Evolutionary conservation across 1,140 invertebrate genomes (phyloP), one percentile per base, ranked within the genome.

Genomic region (Vollenhovia emeryi): DNA sequence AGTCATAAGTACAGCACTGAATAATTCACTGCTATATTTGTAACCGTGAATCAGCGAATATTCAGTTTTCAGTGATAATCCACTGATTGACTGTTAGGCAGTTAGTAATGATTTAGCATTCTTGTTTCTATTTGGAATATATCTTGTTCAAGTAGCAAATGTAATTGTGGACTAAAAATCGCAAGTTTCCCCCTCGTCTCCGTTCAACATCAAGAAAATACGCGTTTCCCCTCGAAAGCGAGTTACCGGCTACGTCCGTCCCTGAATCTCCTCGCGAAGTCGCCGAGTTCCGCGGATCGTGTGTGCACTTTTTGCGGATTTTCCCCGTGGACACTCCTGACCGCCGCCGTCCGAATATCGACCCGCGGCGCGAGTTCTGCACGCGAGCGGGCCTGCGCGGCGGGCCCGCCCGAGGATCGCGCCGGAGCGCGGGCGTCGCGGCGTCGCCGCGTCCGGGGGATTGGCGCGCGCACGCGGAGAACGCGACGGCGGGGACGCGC

Each of bases 341-440:
- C 43, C 71, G 8, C 40, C 27, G 27, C n/a, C 36, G 52, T 2
- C 33, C 15, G 76, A 83, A 79, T 89, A 89, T 89, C 87, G 84
- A 75, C 33, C 84, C 68, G 75, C 62, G 52, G 18, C 3, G 59
- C 48, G 33, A 52, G 64, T 68, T 18, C 9, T 11, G 33, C 64
- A 80, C 78, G 66, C 62, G 84, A 57, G 87, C 78, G 85, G 50
- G 87, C 85, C 69, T 89, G 85, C 87, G 85, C 87, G 60, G n/a
- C n/a, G 52, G 30, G 11, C 13, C 18, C 27, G 7, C n/a, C n/a
- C 13, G 18, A 64, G 21, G 74, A 62, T 89, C 85, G 85, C 88
- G 87, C 48, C 27, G 76, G 87, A 85, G 45, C 24, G 27, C 24
- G 62, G 5, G 24, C 33, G 45, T 13, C 45, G 75, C 68, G 55